phyloP scores from a whole-genome alignment of 92 coral and sea anemone species.

The Palythoa heliodiscus region DNA sequence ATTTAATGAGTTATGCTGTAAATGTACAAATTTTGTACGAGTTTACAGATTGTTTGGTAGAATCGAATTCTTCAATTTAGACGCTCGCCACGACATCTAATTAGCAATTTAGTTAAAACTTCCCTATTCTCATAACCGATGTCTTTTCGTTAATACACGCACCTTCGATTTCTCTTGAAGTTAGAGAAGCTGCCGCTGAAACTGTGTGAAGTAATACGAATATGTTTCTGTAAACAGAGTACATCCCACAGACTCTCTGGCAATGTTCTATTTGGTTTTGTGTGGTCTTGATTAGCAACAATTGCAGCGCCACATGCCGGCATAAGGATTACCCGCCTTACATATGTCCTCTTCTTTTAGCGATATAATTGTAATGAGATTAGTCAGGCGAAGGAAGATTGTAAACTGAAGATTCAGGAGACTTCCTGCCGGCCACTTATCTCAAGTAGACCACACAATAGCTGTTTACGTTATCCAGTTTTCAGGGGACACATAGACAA shows the following conservation, averaged over 20 bases:
- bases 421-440: constrained; percentile 25
- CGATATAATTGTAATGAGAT: neutral
- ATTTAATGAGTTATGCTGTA: neutral
- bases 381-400: neutral
- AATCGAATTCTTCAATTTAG: neutral
- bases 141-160: neutral
- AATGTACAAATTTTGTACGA: neutral
- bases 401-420: neutral
- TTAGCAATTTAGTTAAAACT: neutral
- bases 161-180: neutral
- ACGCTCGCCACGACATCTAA: neutral
- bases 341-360: neutral
- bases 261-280: neutral
- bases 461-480: neutral
- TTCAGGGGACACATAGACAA: neutral
- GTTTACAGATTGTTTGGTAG: neutral
- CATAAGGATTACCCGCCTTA: neutral
- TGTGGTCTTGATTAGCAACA: neutral
- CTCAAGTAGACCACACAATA: constrained; percentile 3
- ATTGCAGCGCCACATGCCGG: neutral
- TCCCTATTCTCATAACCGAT: neutral
- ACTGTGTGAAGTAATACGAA: constrained; percentile 3
- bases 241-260: too few species aligned
- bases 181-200: neutral
- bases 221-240: neutral